phyloP scores from a whole-genome alignment of 1,140 invertebrate species.

The Pseudomyrmex sp. region DNA sequence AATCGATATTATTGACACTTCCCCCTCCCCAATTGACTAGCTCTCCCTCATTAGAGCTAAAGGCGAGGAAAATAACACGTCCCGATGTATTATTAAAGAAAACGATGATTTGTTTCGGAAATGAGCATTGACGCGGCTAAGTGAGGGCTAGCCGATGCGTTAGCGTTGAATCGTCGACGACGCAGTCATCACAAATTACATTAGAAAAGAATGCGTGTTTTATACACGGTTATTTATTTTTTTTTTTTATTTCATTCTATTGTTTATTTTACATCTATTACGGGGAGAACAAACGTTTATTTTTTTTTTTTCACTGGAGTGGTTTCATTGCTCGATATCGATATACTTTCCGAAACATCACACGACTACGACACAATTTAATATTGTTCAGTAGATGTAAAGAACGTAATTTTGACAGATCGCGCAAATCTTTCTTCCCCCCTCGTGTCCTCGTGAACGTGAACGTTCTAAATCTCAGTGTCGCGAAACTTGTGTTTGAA shows the following conservation, averaged over 20 bases:
- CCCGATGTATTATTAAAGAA: no score
- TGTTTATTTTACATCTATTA: not conserved
- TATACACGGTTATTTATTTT: not conserved
- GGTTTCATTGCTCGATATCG: conserved; percentile 3
- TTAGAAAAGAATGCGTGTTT: no score
- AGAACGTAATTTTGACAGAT: conserved; percentile 10
- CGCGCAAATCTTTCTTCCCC: not conserved
- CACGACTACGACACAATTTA: not conserved
- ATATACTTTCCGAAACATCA: conserved; percentile 24
- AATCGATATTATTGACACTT: no score
- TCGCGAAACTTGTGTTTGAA: conserved; percentile 5
- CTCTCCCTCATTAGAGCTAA: no score
- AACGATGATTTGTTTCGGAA: no score
- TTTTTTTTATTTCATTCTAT: not conserved
- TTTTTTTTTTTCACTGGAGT: not conserved
- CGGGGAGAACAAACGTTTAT: not conserved
- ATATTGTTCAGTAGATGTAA: not conserved
- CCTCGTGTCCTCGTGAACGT: not conserved
- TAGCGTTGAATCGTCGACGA: no score
- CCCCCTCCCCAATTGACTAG: no score
- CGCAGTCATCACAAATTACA: no score
- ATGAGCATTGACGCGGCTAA: no score
- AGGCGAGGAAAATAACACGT: no score
- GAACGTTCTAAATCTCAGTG: conserved; percentile 23
- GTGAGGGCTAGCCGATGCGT: no score